These are phyloP conservation scores for Oscheius myriophilus DNA, from an alignment of 2,888 invertebrate genomes.

Conservation along the genomic window DNA sequence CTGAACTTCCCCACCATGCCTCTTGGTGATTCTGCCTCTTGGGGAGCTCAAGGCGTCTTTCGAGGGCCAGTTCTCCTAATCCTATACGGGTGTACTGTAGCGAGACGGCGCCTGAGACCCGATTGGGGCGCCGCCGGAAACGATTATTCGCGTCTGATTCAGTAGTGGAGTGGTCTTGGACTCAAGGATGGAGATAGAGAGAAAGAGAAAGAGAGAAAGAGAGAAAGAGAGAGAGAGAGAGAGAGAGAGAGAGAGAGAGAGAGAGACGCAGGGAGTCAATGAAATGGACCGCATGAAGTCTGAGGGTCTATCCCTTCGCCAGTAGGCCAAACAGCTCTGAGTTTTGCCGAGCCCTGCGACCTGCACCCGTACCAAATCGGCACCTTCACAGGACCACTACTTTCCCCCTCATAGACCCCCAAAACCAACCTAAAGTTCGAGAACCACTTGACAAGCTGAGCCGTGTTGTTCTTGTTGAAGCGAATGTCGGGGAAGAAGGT, in stretches of 20 bases:
- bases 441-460: constrained; percentile 99
- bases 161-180: neutral
- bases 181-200: constrained; percentile 3
- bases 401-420: neutral
- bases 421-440: constrained; percentile 91
- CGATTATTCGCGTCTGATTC: neutral
- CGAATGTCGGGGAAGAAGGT: constrained; percentile 99
- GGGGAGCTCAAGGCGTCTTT: constrained; percentile 9
- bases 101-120: constrained; percentile 25
- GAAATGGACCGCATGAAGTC: no score
- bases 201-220: constrained; percentile 3
- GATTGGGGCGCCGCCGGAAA: constrained; percentile 24
- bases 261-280: neutral
- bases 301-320: no score
- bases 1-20: neutral
- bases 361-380: no score
- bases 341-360: no score
- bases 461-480: constrained; percentile 99
- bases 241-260: neutral
- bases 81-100: constrained; percentile 28
- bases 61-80: constrained; percentile 25
- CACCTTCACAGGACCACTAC: no score
- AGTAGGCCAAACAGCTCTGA: no score
- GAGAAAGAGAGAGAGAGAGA: constrained; percentile 17
- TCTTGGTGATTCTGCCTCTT: no score